A percentile compares a stretch with the other conserved stretches of the same genome.
Conservation (phyloP, 2,113 vertebrate species). For the Genyomyrus donnyi region DNA sequence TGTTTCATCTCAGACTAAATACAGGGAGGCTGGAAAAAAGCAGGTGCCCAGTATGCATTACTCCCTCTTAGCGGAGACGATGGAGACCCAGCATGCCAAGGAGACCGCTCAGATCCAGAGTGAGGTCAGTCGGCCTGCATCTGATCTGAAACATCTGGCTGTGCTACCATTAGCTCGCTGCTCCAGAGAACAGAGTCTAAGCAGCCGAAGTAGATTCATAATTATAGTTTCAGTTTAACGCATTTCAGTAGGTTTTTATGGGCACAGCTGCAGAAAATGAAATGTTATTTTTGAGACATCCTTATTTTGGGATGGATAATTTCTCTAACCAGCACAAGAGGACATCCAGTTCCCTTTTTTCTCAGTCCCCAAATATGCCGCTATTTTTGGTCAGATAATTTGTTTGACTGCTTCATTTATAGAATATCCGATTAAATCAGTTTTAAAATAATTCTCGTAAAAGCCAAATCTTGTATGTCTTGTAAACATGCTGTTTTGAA, state of each 20-base stretch:
- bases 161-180: not conserved
- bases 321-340: not conserved
- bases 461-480: not conserved
- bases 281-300: not conserved
- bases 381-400: not conserved
- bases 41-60: slow-evolving; percentile 62
- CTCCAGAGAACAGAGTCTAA: not conserved
- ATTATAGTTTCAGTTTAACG: not conserved
- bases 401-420: not conserved
- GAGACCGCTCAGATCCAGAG: slow-evolving; percentile 69
- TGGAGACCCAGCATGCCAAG: slow-evolving; percentile 74
- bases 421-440: not conserved
- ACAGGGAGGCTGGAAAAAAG: slow-evolving; percentile 64
- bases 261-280: not conserved
- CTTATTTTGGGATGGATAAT: not conserved
- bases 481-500: not conserved
- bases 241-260: not conserved
- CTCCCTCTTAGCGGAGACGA: slow-evolving; percentile 70
- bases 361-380: not conserved
- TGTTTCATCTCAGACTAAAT: slow-evolving; percentile 54
- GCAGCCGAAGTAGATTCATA: not conserved
- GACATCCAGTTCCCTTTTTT: not conserved
- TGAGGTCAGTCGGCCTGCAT: slow-evolving; percentile 1
- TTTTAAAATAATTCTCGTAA: not conserved
- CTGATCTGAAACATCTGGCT: not conserved